Evolutionary conservation across 2,113 vertebrate genomes (phyloP), one percentile per base, ranked within the genome.

Genomic region (Prunella himalayana): DNA sequence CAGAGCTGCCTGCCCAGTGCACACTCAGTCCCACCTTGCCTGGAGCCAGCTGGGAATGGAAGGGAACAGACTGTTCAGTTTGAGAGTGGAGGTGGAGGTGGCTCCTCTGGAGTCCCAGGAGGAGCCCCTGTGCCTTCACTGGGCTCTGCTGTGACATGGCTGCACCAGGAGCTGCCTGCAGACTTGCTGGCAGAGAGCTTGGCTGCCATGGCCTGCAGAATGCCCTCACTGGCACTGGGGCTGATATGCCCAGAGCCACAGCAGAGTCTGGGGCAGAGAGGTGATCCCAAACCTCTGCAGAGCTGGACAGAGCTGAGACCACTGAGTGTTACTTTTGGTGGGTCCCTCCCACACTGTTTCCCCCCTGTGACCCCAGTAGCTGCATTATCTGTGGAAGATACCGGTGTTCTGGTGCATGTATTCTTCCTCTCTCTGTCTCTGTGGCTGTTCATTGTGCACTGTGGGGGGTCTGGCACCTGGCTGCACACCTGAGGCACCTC

Each of bases 111-210:
- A 69, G 22, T 28, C 22, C 22, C 1, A 1, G 13, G 30, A 72
- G 35, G 25, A 72, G 17, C 8, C 33, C 10, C n/a, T 5, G 10
- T 28, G 22, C 78, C 35, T 86, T 59, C 49, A 13, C 18, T 28
- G 14, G 19, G 64, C 39, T 51, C 33, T 90, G 56, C 35, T 4
- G 14, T 18, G 35, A 54, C 10, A 24, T 0, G 0, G 24, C n/a
- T 4, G 4, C n/a, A 41, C 41, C 6, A 7, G 56, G 41, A 47
- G 18, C 57, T 92, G 44, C 45, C 63, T 1, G 3, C 82, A 47
- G 53, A 17, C 31, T 44, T 1, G 0, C 35, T 3, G 3, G n/a
- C 16, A 53, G 42, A n/a, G 42, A 44, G 7, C 45, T 80, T 0
- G 4, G 65, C 44, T 50, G 47, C 47, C 24, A 10, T 0, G 0